phyloP scores from a whole-genome alignment of 2,888 invertebrate genomes.

The Dryocosmus kuriphilus region DNA sequence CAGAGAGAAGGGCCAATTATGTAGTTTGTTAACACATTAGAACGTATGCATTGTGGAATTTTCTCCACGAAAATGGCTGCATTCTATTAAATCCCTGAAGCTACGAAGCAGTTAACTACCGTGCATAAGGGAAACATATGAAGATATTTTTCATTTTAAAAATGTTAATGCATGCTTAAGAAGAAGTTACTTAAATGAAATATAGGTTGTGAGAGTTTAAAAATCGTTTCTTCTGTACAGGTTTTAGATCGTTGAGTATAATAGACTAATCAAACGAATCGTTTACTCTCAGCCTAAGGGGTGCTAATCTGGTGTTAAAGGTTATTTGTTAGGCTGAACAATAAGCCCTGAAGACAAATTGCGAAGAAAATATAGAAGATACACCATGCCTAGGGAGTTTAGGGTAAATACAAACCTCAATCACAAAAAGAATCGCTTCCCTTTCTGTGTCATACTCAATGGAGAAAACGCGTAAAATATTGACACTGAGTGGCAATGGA shows the following conservation, averaged over 20 bases:
- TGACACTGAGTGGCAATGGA: not conserved
- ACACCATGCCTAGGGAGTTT: not conserved
- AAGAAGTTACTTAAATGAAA: not conserved
- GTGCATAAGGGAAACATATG: not conserved
- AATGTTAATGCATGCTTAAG: not conserved
- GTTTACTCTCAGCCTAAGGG: not conserved
- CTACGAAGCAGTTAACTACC: not conserved
- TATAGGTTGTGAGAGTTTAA: too few relatives aligned
- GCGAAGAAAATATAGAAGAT: not conserved
- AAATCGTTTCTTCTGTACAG: not conserved
- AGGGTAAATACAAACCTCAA: not conserved
- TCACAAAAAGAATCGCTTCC: not conserved
- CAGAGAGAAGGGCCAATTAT: not conserved
- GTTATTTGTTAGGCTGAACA: not conserved
- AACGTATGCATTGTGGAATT: not conserved
- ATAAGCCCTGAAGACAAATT: not conserved
- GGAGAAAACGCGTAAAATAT: not conserved
- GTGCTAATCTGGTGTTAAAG: not conserved
- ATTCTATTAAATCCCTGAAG: not conserved
- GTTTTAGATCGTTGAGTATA: not conserved
- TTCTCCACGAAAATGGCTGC: not conserved
- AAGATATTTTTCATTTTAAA: not conserved
- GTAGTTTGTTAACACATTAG: conserved; percentile 1
- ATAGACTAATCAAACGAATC: not conserved
- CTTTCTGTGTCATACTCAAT: too few relatives aligned